Base-by-base conservation (phyloP, 2,113 vertebrate species). In the Phyllopteryx taeniolatus region DNA sequence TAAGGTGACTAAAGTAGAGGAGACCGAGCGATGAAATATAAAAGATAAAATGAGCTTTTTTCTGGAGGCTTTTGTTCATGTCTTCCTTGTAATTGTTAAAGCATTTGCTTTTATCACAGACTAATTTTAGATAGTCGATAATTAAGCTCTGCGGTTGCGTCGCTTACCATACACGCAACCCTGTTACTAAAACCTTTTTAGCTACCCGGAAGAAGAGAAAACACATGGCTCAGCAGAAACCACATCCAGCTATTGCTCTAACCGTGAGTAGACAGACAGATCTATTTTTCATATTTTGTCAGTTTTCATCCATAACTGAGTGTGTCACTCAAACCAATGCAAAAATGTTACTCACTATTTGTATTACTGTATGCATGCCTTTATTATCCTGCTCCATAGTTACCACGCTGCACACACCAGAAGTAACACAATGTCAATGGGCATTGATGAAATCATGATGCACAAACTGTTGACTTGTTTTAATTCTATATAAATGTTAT, bases 1-100 rank as follows among this genome's bases (percentile, higher is more conserved):
- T 47, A 53, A 68, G 72, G 67, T 72, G 78, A 68, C 60, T 68
- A 68, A 74, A 69, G 73, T 63, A 76, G 47, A 66, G 15, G 43
- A 68, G 22, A 49, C 42, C 5, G 9, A 53, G 49, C 4, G 46
- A 67, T 31, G 13, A 2, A 71, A 53, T 56, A 39, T 4, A 42
- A 17, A 12, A 22, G 13, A 46, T 39, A 20, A 71, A 12, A 44
- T 46, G 7, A 22, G 19, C 39, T 5, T 22, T 46, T 39, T 66
- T 46, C 20, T 12, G 13, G 4, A 12, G 12, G 27, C 43, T 22
- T 31, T 59, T 59, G 56, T 12, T 7, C 22, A 31, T 13, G 10
- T 59, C 53, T 56, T 56, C 22, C 5, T 59, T 59, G 12, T 59
- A 27, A 59, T 22, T 57, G 22, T 2, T 27, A 1, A 31, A 59